These are phyloP conservation scores for Phytoseiulus persimilis DNA, from an alignment of 2,888 invertebrate genomes.

Conservation along the genomic window DNA sequence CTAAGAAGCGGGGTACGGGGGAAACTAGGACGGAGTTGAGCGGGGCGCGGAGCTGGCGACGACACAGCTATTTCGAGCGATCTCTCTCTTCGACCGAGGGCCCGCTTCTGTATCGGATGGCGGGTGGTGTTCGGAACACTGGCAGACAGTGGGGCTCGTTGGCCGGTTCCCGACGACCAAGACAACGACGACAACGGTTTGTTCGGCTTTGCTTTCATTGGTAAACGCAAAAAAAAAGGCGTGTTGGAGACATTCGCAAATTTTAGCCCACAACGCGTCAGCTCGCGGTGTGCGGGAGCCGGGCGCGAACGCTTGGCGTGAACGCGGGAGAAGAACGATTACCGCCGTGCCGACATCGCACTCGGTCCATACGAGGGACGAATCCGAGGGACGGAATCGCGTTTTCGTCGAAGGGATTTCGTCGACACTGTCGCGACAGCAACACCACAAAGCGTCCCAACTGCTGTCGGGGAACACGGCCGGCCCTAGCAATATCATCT, in stretches of 20 bases:
- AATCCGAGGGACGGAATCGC: no score
- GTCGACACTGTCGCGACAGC: no score
- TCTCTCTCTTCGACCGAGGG: constrained; percentile 14
- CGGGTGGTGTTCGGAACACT: neutral
- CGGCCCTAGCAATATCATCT: neutral
- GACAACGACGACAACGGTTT: neutral
- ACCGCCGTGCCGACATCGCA: no score
- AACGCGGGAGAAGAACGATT: no score
- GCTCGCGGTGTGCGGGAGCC: neutral
- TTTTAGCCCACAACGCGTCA: neutral
- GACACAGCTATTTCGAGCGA: constrained; percentile 37
- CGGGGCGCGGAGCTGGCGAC: constrained; percentile 9
- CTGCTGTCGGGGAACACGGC: no score
- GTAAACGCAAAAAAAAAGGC: constrained; percentile 28
- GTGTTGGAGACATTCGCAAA: constrained; percentile 20
- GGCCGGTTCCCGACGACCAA: neutral
- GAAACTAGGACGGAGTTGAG: no score
- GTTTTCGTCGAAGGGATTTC: no score
- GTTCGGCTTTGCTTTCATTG: neutral
- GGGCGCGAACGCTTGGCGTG: no score
- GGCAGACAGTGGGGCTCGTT: neutral
- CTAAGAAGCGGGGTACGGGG: no score
- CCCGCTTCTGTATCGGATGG: constrained; percentile 25
- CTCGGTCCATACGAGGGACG: no score
- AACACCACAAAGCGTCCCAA: no score